Base-by-base conservation (phyloP, 2,113 vertebrate species). In the Amia ocellicauda region DNA sequence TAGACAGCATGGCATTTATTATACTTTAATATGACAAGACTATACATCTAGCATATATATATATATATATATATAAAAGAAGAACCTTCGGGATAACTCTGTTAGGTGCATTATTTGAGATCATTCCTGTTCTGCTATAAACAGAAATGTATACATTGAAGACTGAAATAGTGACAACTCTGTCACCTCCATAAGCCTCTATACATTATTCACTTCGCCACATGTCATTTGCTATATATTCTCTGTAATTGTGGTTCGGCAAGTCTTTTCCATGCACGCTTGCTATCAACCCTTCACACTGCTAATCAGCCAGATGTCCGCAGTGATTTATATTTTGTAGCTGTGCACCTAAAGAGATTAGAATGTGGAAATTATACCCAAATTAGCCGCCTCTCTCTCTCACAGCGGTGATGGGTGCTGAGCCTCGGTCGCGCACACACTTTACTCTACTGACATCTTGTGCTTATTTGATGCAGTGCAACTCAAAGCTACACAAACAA, bases 371-470 rank as follows among this genome's bases (percentile, higher is more conserved):
- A 47, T 47, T 3, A 14, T 4, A 47, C 3, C 16, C 16, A n/a
- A 17, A 36, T 23, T 26, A 29, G 17, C 58, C 53, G 23, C 26
- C 23, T 59, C 43, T 29, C 36, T n/a, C n/a, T 27, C 8, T 10
- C 14, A 43, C 27, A 58, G 31, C 11, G 31, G 5, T 36, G 31
- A 5, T 36, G 5, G 31, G 11, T 5, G 5, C 11, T 36, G 11
- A 36, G 11, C 5, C 31, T 36, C 31, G 5, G 31, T 11, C 31
- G 16, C 10, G 0, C 0, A 68, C 67, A 60, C 24, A 14, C 19
- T 77, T 78, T 77, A 74, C 68, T 69, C 61, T 31, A 62, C 24
- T 45, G 60, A 66, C 78, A 74, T 41, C 84, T 71, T 77, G 77
- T 85, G 87, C 78, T 62, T 19, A 55, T 1, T 7, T 3, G 0